phyloP scores from a whole-genome alignment of 2,888 invertebrate species.

The Eupithecia inturbata region DNA sequence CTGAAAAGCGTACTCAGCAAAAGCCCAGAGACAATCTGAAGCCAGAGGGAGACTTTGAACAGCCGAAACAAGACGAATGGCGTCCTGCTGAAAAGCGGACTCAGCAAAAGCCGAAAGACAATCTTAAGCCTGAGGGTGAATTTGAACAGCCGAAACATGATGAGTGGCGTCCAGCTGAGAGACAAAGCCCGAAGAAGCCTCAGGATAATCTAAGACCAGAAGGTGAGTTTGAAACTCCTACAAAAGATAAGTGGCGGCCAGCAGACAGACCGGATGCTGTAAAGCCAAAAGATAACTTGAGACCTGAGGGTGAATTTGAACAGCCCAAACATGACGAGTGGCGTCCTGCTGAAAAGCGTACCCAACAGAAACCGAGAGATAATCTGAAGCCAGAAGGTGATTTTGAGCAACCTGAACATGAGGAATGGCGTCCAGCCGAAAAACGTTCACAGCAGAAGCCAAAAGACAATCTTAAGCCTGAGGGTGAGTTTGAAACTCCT shows the following conservation, averaged over 20 bases:
- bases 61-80: slow-evolving; percentile 63
- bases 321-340: slow-evolving; percentile 73
- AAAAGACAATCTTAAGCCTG: slow-evolving; percentile 69
- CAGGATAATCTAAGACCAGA: slow-evolving; percentile 81
- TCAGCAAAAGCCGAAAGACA: slow-evolving; percentile 32
- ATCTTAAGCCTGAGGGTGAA: slow-evolving; percentile 24
- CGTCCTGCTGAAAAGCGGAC: slow-evolving; percentile 64
- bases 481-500: slow-evolving; percentile 52
- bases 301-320: slow-evolving; percentile 67
- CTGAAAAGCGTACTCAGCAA: slow-evolving; percentile 71
- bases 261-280: slow-evolving; percentile 77
- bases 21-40: slow-evolving; percentile 74
- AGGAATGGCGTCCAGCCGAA: slow-evolving; percentile 75
- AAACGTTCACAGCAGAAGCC: slow-evolving; percentile 64
- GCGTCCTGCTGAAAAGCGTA: slow-evolving; percentile 72
- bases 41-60: slow-evolving; percentile 55
- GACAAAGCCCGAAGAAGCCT: slow-evolving; percentile 47
- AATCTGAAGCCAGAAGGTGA: slow-evolving; percentile 68
- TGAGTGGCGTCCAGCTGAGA: slow-evolving; percentile 55
- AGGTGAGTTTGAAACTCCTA: slow-evolving; percentile 54
- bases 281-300: slow-evolving; percentile 81
- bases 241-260: slow-evolving; percentile 55
- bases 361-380: slow-evolving; percentile 74
- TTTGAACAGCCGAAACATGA: slow-evolving; percentile 26
- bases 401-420: slow-evolving; percentile 58